Evolutionary conservation across 2,888 invertebrate species (phyloP), one percentile per base, ranked within the genome.

Genomic region (Cheilosia scutellata): DNA sequence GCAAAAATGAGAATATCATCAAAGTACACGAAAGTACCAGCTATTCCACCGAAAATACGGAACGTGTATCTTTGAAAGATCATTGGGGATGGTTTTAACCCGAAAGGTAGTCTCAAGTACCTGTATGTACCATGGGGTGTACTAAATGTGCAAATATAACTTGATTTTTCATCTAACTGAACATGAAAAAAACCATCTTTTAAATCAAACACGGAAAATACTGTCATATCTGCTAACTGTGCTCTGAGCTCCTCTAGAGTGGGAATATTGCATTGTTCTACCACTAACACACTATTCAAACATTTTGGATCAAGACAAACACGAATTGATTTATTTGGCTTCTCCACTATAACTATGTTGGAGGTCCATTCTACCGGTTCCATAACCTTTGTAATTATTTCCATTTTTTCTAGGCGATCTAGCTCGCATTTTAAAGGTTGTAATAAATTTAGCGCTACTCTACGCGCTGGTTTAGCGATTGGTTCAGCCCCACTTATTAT

Each of bases 31-130:
- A 82, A 70, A 25, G 70, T 70, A n/a, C 68, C 55, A 20, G 47
- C 33, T 4, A 80, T 42, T 29, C 74, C 47, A 31, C 68, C 53
- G 62, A 80, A 68, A 2, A 55, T 71, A 49, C 75, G 87, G 76
- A 47, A 82, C 68, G 79, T 89, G 89, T 40, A 82, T 58, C 70
- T 82, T 71, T 71, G 82, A 60, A 75, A 82, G 66, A 66, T 49
- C 74, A 78, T 82, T 65, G 58, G 74, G 27, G 51, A 49, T n/a
- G 60, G 60, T 6, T 31, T 71, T 5, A 71, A 40, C 16, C 82
- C 82, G 55, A 75, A 75, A 37, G 53, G 62, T 44, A 74, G 47
- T 33, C 65, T 62, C 47, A 31, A 51, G 31, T 65, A 79, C 60
- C 66, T 33, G 49, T 57, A 72, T 13, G 51, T 40, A 0, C 62